Evolutionary conservation across 2,888 invertebrate genomes (phyloP), one percentile per base, ranked within the genome.

Genomic region (Steromphala cineraria): DNA sequence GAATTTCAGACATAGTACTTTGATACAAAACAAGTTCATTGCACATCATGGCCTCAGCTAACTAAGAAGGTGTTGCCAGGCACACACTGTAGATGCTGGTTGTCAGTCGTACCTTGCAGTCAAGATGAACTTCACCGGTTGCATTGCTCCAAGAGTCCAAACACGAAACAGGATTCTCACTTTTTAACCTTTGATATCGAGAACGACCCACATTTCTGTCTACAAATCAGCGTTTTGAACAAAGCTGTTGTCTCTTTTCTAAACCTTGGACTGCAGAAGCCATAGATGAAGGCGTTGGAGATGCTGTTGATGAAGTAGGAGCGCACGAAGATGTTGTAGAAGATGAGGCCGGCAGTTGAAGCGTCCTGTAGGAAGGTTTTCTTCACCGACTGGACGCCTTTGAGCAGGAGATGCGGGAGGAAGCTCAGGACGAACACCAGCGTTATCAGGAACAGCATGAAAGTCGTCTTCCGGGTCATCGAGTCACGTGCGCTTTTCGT

Each of bases 291-390:
- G 28, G 87, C 84, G 79, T 91, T 91, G 7, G 87, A 82, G 53
- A 87, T 83, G 77, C 86, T 87, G 83, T 90, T 91, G 24, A 90
- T 83, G 28, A 90, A 88, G 78, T 87, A 89, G 10, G 88, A 88
- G 80, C 89, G 86, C 15, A 89, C 84, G 40, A 88, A 87, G 8
- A 88, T 86, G 80, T 89, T 88, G 82, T 89, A 90, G 17, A 84
- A 19, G n/a, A 88, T 82, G 19, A 82, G 78, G 2, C 83, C 85
- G 0, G 81, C 75, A 7, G 84, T 85, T 24, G 81, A 83, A 71
- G 87, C 77, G 13, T 74, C 80, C 8, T 81, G 56, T 5, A 86
- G 81, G 62, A 87, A 87, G 15, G 81, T 67, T 46, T 84, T 86
- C 53, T 87, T 85, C 15, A 87, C 2, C 75, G 87, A 85, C 24